Percentiles rank a stretch among this genome's conserved stretches.
Evolutionary conservation across 2,113 vertebrate species (phyloP).

Genomic region (Anser cygnoides): DNA sequence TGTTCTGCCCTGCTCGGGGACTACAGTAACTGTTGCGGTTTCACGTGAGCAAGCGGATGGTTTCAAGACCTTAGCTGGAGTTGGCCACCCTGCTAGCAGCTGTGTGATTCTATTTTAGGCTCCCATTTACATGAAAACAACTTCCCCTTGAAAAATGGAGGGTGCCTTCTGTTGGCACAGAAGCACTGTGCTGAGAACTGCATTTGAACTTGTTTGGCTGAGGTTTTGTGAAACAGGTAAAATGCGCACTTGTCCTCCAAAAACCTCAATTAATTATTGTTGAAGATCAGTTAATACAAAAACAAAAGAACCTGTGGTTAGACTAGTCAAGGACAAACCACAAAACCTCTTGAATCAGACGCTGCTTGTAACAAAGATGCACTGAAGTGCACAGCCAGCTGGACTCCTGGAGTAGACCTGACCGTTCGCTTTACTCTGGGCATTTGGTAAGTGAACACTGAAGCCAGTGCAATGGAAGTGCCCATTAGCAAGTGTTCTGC

Average conservation of each 20-base stretch:
- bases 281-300: neutral
- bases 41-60: neutral
- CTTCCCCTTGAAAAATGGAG: neutral
- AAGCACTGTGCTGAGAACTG: neutral
- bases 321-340: neutral
- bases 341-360: neutral
- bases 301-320: neutral
- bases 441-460: neutral
- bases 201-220: neutral
- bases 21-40: neutral
- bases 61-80: neutral
- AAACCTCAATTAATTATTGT: neutral
- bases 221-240: neutral
- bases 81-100: neutral
- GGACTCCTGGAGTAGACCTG: neutral
- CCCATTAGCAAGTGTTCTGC: neutral
- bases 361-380: neutral
- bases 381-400: neutral
- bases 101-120: constrained; percentile 18
- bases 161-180: neutral
- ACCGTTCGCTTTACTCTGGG: neutral
- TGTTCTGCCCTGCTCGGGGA: neutral
- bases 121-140: neutral
- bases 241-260: neutral
- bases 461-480: neutral